Evolutionary conservation across 2,888 invertebrate genomes (phyloP).

Genomic region (Ryuthela nishihirai): DNA sequence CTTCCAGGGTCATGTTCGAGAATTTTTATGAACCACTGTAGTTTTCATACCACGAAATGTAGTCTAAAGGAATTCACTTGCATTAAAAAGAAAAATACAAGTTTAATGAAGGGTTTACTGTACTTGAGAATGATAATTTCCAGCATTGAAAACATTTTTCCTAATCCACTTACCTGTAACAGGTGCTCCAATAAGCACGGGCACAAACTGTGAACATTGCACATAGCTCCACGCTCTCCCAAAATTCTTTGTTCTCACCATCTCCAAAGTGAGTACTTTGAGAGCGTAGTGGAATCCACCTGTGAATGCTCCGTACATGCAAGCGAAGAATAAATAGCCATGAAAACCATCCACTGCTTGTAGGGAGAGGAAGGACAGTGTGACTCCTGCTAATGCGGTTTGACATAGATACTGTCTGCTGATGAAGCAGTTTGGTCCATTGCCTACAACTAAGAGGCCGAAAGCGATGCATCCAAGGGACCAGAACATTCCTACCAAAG

Average conservation of each 20-base stretch:
- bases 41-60: too few species aligned
- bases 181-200: slow-evolving; percentile 79
- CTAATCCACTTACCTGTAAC: slow-evolving; percentile 56
- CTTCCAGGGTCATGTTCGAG: too few species aligned
- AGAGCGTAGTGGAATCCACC: slow-evolving; percentile 74
- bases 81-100: too few species aligned
- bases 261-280: slow-evolving; percentile 82
- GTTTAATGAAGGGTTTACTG: too few species aligned
- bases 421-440: slow-evolving; percentile 76
- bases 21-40: too few species aligned
- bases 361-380: slow-evolving; percentile 69
- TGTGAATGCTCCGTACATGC: slow-evolving; percentile 62
- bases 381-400: slow-evolving; percentile 73
- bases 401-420: slow-evolving; percentile 75
- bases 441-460: slow-evolving; percentile 73
- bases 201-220: slow-evolving; percentile 78
- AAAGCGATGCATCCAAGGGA: slow-evolving; percentile 75
- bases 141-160: too few species aligned
- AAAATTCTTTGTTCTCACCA: slow-evolving; percentile 76
- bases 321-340: slow-evolving; percentile 60
- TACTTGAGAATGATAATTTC: too few species aligned
- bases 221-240: slow-evolving; percentile 86
- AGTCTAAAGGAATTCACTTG: too few species aligned
- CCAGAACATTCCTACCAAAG: slow-evolving; percentile 69
- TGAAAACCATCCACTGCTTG: slow-evolving; percentile 76